These are phyloP conservation scores for Progne subis DNA, from an alignment of 2,113 vertebrate genomes.

Conservation along the genomic window DNA sequence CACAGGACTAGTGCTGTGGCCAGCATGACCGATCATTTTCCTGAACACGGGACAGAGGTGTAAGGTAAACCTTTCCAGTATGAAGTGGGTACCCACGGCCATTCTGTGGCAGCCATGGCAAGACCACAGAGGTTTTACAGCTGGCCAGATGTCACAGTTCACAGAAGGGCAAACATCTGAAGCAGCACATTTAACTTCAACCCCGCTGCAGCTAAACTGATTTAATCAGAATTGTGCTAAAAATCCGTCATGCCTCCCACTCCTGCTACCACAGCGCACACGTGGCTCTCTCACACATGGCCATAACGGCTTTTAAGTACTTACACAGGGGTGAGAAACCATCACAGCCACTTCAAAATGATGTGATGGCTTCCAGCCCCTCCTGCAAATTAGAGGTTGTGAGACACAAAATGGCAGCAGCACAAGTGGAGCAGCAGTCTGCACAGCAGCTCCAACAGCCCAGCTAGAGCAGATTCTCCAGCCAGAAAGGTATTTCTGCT, in stretches of 20 bases:
- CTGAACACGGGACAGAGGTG: not conserved
- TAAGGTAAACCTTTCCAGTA: not conserved
- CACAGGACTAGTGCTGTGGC: not conserved
- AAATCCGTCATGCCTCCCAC: not conserved
- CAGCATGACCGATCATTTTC: not conserved
- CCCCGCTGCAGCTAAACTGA: not conserved
- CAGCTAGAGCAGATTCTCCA: not conserved
- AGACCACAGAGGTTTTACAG: conserved; percentile 26
- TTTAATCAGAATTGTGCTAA: conserved; percentile 21
- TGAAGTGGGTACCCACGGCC: not conserved
- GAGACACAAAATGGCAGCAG: conserved; percentile 8
- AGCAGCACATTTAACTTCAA: not conserved
- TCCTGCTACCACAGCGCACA: fast-evolving
- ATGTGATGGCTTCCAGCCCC: not conserved
- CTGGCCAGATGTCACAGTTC: conserved; percentile 57
- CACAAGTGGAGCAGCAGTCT: not conserved
- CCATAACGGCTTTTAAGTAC: not conserved
- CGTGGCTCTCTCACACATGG: not conserved
- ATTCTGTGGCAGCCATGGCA: not conserved
- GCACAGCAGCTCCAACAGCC: not conserved
- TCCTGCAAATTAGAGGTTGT: not conserved
- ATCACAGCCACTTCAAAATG: conserved; percentile 13
- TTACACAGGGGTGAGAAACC: conserved; percentile 23
- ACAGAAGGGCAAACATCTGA: conserved; percentile 47
- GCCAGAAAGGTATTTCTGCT: not conserved